Base-by-base conservation (phyloP, 2,797 vertebrate genomes). In the Dicrostonyx torquatus region DNA sequence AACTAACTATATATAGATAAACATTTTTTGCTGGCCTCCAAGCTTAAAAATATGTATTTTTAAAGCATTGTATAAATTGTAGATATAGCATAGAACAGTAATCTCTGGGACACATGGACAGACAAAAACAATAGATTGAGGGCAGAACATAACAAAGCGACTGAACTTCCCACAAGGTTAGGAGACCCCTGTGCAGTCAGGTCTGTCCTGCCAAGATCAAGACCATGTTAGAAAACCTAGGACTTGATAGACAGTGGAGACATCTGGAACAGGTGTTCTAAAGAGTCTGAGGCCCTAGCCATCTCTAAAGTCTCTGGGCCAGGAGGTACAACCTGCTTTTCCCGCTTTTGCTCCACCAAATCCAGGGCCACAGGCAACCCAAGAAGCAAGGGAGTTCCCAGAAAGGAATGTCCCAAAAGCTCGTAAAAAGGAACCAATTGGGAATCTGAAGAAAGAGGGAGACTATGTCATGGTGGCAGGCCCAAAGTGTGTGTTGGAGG, bases 1-100 rank as follows among this genome's bases (percentile, higher is more conserved):
- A 58, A 58, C 55, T 58, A 58, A 58, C 6, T 58, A 58, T 58
- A 58, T 58, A 29, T 73, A 79, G 29, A 91, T 89, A 64, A 77
- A 82, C 78, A 83, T 88, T 83, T 94, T 60, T 94, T 91, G 66
- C 20, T 78, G 76, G 34, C 26, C 55, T 87, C 43, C 37, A 84
- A 55, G 14, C 77, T 95, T 94, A 90, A 62, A 20, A 45, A 66
- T 34, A 53, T 55, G 3, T 62, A 79, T 62, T 94, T 92, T 91
- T 90, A 34, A 40, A 91, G 64, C 55, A 53, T 82, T 62, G 2
- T 14, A 15, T 70, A 75, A 88, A 84, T 92, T 95, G 87, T 60
- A 96, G 85, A 94, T 73, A 84, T 5, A 91, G 22, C n/a, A 91
- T 26, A 94, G 26, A 79, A 0, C 53, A 88, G 45, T 76, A 76